Evolutionary conservation across 1,140 invertebrate genomes (phyloP), one percentile per base, ranked within the genome.

Genomic region (Drosophila takahashii): DNA sequence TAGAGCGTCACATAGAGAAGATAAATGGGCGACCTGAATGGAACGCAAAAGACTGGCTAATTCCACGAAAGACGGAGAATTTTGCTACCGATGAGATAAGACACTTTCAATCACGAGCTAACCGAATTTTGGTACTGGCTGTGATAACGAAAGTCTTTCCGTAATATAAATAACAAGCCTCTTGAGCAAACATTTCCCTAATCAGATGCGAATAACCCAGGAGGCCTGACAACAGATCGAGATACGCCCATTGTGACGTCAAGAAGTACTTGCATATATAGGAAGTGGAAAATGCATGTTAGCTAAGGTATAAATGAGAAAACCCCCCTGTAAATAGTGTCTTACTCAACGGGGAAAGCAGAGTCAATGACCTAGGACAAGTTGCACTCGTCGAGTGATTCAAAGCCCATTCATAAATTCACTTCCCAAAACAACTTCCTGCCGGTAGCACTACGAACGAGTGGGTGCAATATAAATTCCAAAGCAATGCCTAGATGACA

Each of bases 401-500:
- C 61, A 77, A 77, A 16, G 36, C 45, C 41, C 75, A 86, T 86
- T 86, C 61, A 87, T 79, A 69, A 86, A 87, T 54, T 71, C 34
- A 81, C 22, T 81, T 86, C 65, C 83, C 41, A 4, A 18, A 51
- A 9, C 5, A 15, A 80, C 67, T 81, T 86, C 77, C 81, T 61
- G 64, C 54, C 56, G n/a, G 36, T 61, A 57, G 54, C 39, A 53
- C 29, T 34, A 44, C 39, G 45, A 9, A 6, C 9, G 44, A 16
- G 36, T 44, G 27, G 59, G 22, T 81, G 81, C 81, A 81, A 78
- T 85, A 87, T 67, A 85, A 85, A 87, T 87, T 39, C 74, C 59
- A 64, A 52, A 52, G 36, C 15, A 65, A 34, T 51, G 45, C 67
- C 50, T 44, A 69, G 32, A 67, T 85, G 81, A 85, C 81, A 86